These are phyloP conservation scores for Ganaspis brasiliensis DNA, from an alignment of 2,888 invertebrate species.

Conservation along the genomic window DNA sequence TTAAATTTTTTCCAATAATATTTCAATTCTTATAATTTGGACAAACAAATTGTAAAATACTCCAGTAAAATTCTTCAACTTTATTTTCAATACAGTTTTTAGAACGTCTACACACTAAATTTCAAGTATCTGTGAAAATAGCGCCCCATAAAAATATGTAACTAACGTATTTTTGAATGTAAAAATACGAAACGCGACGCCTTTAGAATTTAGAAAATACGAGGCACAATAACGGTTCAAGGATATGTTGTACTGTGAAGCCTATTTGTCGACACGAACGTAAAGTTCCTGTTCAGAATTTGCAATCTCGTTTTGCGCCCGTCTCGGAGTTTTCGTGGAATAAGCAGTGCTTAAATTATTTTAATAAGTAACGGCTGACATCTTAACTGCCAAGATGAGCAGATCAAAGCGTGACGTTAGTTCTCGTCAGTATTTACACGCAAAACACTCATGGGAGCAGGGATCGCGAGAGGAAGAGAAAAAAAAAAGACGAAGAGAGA, in stretches of 20 bases:
- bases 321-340: conserved; percentile 6
- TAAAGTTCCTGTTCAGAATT: conserved; percentile 9
- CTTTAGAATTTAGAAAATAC: conserved; percentile 11
- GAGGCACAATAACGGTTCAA: background rate
- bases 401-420: conserved; percentile 75
- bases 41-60: too few species aligned
- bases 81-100: too few species aligned
- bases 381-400: conserved; percentile 73
- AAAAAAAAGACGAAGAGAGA: conserved; percentile 19
- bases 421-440: conserved; percentile 72
- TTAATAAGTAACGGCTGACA: conserved; percentile 74
- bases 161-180: too few species aligned
- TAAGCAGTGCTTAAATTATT: conserved; percentile 67
- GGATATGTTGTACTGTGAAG: background rate
- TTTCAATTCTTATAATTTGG: too few species aligned
- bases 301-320: conserved; percentile 18
- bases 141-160: too few species aligned
- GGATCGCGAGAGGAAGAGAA: conserved; percentile 15
- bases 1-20: too few species aligned
- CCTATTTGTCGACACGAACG: conserved; percentile 30
- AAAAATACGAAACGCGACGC: too few species aligned
- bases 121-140: too few species aligned
- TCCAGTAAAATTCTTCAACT: too few species aligned
- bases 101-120: too few species aligned
- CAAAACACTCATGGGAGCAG: conserved; percentile 64